These are phyloP conservation scores for Microctenopoma lineatum DNA, from an alignment of 2,797 vertebrate species.

Conservation along the genomic window DNA sequence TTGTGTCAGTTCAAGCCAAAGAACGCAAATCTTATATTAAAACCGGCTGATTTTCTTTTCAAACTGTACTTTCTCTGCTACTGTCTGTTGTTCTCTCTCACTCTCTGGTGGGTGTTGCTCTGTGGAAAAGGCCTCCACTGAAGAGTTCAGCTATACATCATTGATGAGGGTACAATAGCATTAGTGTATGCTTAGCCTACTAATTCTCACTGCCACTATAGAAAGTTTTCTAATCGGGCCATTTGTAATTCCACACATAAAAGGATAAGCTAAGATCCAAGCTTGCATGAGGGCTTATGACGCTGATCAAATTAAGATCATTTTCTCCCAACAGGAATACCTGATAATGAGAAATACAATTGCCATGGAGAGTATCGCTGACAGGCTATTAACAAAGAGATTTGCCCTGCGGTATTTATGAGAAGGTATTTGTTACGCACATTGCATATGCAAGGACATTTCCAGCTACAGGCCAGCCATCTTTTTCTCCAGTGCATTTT, in stretches of 20 bases:
- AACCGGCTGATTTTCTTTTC: conserved; percentile 75
- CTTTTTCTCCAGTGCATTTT: conserved; percentile 39
- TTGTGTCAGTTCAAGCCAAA: conserved; percentile 66
- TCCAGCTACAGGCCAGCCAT: conserved; percentile 26
- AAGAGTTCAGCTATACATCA: conserved; percentile 78
- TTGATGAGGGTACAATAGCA: conserved; percentile 80
- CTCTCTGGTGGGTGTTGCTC: conserved; percentile 58
- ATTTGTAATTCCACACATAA: conserved; percentile 75
- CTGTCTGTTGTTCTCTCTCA: conserved; percentile 39
- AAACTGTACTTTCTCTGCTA: conserved; percentile 61
- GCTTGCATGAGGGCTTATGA: conserved; percentile 63
- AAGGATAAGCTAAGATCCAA: conserved; percentile 72
- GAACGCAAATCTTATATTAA: conserved; percentile 80
- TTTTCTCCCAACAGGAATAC: conserved; percentile 70
- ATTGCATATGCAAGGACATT: conserved; percentile 41
- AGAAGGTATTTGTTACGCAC: conserved; percentile 48
- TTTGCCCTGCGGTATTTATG: conserved; percentile 51
- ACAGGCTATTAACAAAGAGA: conserved; percentile 69
- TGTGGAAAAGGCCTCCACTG: conserved; percentile 66
- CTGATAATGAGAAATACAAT: conserved; percentile 71
- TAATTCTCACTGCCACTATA: conserved; percentile 75
- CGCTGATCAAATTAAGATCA: conserved; percentile 76
- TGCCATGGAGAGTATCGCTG: conserved; percentile 52
- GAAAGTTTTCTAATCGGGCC: conserved; percentile 72
- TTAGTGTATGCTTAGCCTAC: conserved; percentile 76